Percentiles rank a stretch among this genome's conserved stretches.
These are phyloP conservation scores for Pampus argenteus DNA, from an alignment of 2,797 vertebrate species.

Conservation along the genomic window DNA sequence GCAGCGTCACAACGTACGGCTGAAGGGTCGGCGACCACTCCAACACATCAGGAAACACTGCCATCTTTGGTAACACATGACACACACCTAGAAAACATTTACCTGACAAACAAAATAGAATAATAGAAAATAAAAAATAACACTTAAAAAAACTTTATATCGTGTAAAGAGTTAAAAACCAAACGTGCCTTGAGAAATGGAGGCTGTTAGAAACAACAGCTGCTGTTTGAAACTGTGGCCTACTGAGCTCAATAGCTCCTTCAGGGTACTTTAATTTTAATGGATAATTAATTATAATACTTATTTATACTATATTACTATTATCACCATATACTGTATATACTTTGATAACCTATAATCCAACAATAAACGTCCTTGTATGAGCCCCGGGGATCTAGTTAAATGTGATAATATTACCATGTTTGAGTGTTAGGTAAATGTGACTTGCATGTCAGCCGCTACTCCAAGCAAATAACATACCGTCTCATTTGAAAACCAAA, in stretches of 20 bases:
- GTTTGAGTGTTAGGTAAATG: background rate
- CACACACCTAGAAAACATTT: slow-evolving; percentile 15
- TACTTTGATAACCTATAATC: background rate
- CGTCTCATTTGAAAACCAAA: slow-evolving; percentile 74
- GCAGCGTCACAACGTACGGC: slow-evolving; percentile 84
- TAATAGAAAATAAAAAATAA: no score
- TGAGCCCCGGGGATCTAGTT: background rate
- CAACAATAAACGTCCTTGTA: background rate
- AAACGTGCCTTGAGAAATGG: no score
- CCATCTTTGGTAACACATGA: slow-evolving; percentile 68
- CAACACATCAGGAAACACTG: slow-evolving; percentile 73
- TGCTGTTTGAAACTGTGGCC: slow-evolving; percentile 5
- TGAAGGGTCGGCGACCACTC: slow-evolving; percentile 76
- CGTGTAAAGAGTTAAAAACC: background rate
- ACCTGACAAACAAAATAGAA: no score
- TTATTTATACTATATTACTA: background rate
- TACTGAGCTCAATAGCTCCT: background rate
- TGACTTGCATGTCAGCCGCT: slow-evolving; percentile 14
- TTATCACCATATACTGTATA: background rate
- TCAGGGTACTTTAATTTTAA: background rate
- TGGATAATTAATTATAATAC: background rate
- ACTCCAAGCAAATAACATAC: slow-evolving; percentile 23
- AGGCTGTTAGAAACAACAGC: background rate
- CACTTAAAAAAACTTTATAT: no score
- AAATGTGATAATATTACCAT: slow-evolving; percentile 8